Evolutionary conservation across 2,888 invertebrate genomes (phyloP).

Genomic region (Sphaerophoria taeniata): DNA sequence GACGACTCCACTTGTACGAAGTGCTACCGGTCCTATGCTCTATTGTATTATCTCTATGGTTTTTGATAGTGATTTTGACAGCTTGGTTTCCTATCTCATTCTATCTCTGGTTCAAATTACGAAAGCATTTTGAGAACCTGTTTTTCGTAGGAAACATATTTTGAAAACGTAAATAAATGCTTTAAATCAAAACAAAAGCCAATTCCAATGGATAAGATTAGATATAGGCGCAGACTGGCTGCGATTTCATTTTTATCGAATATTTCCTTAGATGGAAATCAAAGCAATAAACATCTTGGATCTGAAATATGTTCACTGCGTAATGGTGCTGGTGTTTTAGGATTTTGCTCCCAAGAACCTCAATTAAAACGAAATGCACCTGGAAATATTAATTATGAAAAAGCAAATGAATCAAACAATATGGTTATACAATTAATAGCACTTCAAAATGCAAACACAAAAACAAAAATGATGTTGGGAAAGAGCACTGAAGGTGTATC

Average conservation of each 20-base stretch:
- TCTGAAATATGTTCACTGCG: constrained; percentile 80
- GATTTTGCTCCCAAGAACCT: constrained; percentile 50
- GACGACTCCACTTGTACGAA: too few species aligned
- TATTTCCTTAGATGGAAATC: constrained; percentile 96
- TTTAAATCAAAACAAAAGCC: constrained; percentile 78
- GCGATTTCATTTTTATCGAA: constrained; percentile 97
- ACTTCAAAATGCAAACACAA: constrained; percentile 79
- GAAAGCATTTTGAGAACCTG: too few species aligned
- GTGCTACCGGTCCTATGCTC: too few species aligned
- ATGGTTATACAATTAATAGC: constrained; percentile 83
- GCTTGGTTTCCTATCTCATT: too few species aligned
- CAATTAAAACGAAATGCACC: not conserved
- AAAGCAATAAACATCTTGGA: constrained; percentile 88
- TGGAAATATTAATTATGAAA: constrained; percentile 78
- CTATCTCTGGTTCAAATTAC: too few species aligned
- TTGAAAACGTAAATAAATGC: not conserved
- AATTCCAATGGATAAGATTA: constrained; percentile 84
- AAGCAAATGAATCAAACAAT: constrained; percentile 81
- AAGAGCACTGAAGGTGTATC: constrained; percentile 84
- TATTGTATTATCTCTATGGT: too few species aligned
- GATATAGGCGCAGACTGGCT: constrained; percentile 93
- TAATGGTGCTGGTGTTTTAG: constrained; percentile 70
- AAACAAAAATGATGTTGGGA: constrained; percentile 81
- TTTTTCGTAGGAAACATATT: too few species aligned
- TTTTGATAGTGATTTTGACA: too few species aligned